Evolutionary conservation across 2,888 invertebrate genomes (phyloP).

Genomic region (Cyclophora albipunctata): DNA sequence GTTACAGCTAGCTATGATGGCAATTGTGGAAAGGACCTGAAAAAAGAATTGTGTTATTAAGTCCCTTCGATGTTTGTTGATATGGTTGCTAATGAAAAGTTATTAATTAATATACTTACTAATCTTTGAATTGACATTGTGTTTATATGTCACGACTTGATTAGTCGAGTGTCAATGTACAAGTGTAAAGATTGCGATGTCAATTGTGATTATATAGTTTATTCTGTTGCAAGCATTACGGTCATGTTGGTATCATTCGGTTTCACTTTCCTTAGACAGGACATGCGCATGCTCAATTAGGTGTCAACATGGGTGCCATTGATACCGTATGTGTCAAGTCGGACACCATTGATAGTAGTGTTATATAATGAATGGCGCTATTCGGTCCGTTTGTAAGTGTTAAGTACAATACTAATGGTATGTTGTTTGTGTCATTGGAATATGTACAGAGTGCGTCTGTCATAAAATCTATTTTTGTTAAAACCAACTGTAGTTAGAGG

Average conservation of each 20-base stretch:
- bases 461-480: too few relatives aligned
- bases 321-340: constrained; percentile 51
- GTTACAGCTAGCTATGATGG: constrained; percentile 56
- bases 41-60: constrained; percentile 20
- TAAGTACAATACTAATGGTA: background rate
- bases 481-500: too few relatives aligned
- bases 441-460: too few relatives aligned
- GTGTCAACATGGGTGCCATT: constrained; percentile 51
- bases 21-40: constrained; percentile 45
- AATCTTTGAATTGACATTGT: constrained; percentile 56
- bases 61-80: background rate
- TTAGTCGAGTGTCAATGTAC: constrained; percentile 50
- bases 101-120: constrained; percentile 40
- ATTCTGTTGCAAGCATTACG: constrained; percentile 69
- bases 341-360: constrained; percentile 43
- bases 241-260: constrained; percentile 45
- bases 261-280: constrained; percentile 73
- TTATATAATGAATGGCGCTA: constrained; percentile 48
- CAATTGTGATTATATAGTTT: constrained; percentile 69
- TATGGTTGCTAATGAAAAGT: background rate
- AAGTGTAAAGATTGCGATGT: constrained; percentile 56
- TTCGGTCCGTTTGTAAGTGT: background rate
- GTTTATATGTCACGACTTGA: constrained; percentile 45
- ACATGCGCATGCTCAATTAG: constrained; percentile 60
- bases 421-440: constrained; percentile 2